Base-by-base conservation (phyloP, 2,888 invertebrate genomes). In the Parnassius mnemosyne region DNA sequence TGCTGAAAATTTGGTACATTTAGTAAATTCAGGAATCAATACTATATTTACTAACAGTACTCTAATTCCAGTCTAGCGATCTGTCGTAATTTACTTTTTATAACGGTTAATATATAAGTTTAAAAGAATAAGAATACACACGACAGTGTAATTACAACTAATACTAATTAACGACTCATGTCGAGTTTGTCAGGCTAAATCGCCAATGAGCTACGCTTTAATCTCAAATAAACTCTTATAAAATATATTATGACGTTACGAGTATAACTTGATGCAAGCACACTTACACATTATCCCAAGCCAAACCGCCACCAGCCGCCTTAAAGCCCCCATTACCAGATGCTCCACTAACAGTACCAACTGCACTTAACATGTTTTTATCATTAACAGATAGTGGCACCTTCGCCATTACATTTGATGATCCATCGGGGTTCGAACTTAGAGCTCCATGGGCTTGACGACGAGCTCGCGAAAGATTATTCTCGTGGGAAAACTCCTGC, bases 221-320 rank as follows among this genome's bases (percentile, higher is more conserved):
- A 16, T 16, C 16, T 16, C 1, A 16, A 16, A 16, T 16, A 16
- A 16, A 16, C 16, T 16, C 16, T 16, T 16, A 16, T 16, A 16
- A 16, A 16, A 16, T 16, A 16, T 16, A 16, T 16, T 16, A 16
- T 1, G 16, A 16, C 16, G 16, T 16, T 16, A 16, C 1, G 20
- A 34, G 7, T 34, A 34, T 34, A 7, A 34, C 1, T 34, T 34
- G 3, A 34, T 34, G 34, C 34, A 34, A 46, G 7, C 2, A 11
- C 2, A 76, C 80, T 79, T 60, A 80, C 81, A 67, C 63, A 57
- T 76, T 77, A n/a, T 78, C 76, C 16, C 74, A 61, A 34, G 74
- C 71, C 53, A 79, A 52, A 10, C 77, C 79, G 25, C 67, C 80
- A 2, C 73, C 71, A 9, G 69, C 76, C 1, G 75, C 65, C 5